Conservation (phyloP, 2,797 vertebrate genomes). For the Oreonectes daqikongensis region DNA sequence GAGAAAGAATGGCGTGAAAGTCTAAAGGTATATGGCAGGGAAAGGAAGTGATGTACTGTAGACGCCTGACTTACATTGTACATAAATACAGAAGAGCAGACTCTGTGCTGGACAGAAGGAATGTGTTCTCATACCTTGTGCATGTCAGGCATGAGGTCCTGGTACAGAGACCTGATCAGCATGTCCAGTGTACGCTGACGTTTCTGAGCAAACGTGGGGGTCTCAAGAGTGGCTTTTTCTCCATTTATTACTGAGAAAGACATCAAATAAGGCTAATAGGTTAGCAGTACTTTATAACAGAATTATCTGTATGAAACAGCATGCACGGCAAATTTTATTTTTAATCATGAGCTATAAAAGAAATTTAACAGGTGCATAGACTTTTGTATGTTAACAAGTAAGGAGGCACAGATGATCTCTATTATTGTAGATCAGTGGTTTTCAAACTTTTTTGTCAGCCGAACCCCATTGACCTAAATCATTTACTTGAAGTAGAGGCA, state of each 20-base stretch:
- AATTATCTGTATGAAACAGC: not conserved
- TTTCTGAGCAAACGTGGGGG: conserved; percentile 97
- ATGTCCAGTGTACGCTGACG: conserved; percentile 97
- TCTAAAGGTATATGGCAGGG: not conserved
- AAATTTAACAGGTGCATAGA: conserved; percentile 6
- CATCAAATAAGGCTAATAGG: conserved; percentile 2
- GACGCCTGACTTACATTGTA: not conserved
- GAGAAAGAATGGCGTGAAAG: not conserved
- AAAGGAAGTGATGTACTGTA: not conserved
- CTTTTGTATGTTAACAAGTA: too few species aligned
- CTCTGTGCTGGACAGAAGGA: not conserved
- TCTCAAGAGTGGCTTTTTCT: conserved; percentile 99
- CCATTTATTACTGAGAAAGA: conserved; percentile 93
- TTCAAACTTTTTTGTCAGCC: too few species aligned
- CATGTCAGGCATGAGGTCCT: conserved; percentile 95
- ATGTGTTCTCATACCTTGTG: conserved; percentile 83
- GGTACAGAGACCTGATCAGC: conserved; percentile 96
- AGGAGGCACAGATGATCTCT: too few species aligned
- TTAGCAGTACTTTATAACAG: conserved; percentile 6
- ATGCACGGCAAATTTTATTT: conserved; percentile 16
- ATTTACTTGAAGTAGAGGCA: too few species aligned
- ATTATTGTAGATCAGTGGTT: too few species aligned
- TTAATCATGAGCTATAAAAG: conserved; percentile 2
- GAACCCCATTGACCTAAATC: too few species aligned
- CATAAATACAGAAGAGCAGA: not conserved